Conservation (phyloP, 2,797 vertebrate genomes). For the Melanotaenia maccullochi region DNA sequence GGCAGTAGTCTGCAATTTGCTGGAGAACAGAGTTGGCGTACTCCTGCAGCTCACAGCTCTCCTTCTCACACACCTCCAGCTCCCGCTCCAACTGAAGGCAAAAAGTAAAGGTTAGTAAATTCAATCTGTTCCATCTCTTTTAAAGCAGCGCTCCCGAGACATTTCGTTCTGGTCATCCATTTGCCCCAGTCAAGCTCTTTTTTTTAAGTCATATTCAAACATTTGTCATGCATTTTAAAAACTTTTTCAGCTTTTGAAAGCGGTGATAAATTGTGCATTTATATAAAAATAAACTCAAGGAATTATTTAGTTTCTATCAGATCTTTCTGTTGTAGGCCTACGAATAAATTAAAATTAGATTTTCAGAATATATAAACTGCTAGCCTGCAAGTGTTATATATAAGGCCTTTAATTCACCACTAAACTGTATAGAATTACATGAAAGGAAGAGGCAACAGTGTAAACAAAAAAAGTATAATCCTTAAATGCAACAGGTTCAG, state of each 20-base stretch:
- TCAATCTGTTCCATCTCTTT: not conserved
- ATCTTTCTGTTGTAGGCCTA: not conserved
- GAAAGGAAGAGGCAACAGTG: too few relatives aligned
- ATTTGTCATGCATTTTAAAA: not conserved
- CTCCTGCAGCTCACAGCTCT: constrained; percentile 92
- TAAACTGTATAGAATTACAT: not conserved
- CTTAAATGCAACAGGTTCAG: too few relatives aligned
- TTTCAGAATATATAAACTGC: too few relatives aligned
- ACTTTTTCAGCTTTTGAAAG: not conserved
- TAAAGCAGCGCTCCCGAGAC: not conserved
- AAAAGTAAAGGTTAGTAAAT: not conserved
- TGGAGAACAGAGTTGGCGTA: constrained; percentile 94
- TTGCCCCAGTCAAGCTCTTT: not conserved
- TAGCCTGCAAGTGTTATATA: too few relatives aligned
- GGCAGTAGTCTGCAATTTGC: constrained; percentile 95
- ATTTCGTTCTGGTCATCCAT: not conserved
- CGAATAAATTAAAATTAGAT: too few relatives aligned
- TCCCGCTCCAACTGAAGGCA: constrained; percentile 85
- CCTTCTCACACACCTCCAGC: constrained; percentile 90
- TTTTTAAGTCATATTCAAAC: not conserved
- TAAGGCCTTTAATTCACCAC: not conserved
- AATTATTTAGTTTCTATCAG: not conserved
- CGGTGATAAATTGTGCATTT: not conserved
- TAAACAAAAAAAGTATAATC: too few relatives aligned
- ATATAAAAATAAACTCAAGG: not conserved